phyloP scores from a whole-genome alignment of 2,797 vertebrate species.

The Hyperoplus lanceolatus region DNA sequence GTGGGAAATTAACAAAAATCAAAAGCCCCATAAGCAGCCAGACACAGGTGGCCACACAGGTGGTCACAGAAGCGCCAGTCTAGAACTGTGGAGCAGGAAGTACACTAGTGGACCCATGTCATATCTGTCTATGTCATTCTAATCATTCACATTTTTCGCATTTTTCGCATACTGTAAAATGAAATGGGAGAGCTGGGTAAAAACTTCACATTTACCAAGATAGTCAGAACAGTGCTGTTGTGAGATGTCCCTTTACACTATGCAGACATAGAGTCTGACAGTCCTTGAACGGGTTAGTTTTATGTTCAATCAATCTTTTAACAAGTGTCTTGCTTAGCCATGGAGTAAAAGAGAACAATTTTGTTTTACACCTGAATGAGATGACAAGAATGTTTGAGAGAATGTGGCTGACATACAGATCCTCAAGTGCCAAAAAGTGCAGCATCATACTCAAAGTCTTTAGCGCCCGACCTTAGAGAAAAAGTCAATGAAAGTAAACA shows the following conservation, averaged over 20 bases:
- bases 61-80: slow-evolving; percentile 87
- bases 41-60: slow-evolving; percentile 80
- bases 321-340: slow-evolving; percentile 78
- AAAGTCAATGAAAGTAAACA: slow-evolving; percentile 44
- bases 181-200: slow-evolving; percentile 62
- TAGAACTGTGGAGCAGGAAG: slow-evolving; percentile 90
- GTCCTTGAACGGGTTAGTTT: slow-evolving; percentile 72
- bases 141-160: slow-evolving; percentile 78
- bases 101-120: slow-evolving; percentile 91
- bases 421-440: slow-evolving; percentile 82
- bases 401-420: slow-evolving; percentile 75
- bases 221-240: slow-evolving; percentile 66
- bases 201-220: slow-evolving; percentile 55
- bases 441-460: slow-evolving; percentile 67
- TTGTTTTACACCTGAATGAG: slow-evolving; percentile 60
- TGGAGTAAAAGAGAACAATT: slow-evolving; percentile 61
- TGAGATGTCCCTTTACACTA: slow-evolving; percentile 83
- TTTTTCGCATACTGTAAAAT: slow-evolving; percentile 56
- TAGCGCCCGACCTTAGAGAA: slow-evolving; percentile 49
- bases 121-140: slow-evolving; percentile 90
- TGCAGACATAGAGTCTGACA: slow-evolving; percentile 82
- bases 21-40: slow-evolving; percentile 77
- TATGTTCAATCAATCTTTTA: slow-evolving; percentile 72
- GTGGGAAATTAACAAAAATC: slow-evolving; percentile 85
- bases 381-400: slow-evolving; percentile 74